Conservation (phyloP, 1,140 invertebrate genomes). For the Arion vulgaris region DNA sequence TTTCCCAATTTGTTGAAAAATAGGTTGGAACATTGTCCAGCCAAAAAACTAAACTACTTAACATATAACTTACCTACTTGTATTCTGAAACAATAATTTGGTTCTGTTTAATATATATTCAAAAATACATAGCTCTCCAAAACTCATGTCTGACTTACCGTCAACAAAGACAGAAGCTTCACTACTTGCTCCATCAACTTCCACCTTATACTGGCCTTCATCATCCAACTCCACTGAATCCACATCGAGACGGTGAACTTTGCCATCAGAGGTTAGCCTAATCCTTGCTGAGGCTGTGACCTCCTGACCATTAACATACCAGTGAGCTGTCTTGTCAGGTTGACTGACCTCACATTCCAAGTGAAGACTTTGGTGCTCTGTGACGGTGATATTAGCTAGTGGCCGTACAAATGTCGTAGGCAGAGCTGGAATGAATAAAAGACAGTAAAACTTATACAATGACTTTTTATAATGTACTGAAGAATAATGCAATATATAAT, state of each 20-base stretch:
- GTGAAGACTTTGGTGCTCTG: conserved; percentile 51
- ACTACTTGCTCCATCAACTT: conserved; percentile 44
- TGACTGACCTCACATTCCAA: conserved; percentile 78
- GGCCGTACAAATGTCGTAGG: conserved; percentile 63
- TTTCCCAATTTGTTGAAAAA: too few species aligned
- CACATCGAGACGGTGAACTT: conserved; percentile 77
- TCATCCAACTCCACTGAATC: conserved; percentile 85
- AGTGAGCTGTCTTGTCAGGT: conserved; percentile 82
- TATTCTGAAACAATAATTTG: too few species aligned
- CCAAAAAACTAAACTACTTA: too few species aligned
- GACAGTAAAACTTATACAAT: too few species aligned
- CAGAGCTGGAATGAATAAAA: conserved; percentile 49
- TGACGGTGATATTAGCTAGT: conserved; percentile 59
- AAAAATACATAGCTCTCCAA: too few species aligned
- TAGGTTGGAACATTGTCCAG: too few species aligned
- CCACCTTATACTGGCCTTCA: conserved; percentile 82
- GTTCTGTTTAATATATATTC: too few species aligned
- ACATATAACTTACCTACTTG: too few species aligned
- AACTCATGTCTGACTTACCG: conserved; percentile 39
- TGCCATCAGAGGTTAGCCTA: conserved; percentile 88
- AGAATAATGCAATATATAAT: too few species aligned
- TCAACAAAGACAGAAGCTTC: conserved; percentile 46
- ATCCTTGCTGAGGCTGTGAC: conserved; percentile 81
- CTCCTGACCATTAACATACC: conserved; percentile 85
- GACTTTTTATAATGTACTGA: too few species aligned